phyloP scores from a whole-genome alignment of 1,140 invertebrate genomes.

The Ctenoplectra terminalis region DNA sequence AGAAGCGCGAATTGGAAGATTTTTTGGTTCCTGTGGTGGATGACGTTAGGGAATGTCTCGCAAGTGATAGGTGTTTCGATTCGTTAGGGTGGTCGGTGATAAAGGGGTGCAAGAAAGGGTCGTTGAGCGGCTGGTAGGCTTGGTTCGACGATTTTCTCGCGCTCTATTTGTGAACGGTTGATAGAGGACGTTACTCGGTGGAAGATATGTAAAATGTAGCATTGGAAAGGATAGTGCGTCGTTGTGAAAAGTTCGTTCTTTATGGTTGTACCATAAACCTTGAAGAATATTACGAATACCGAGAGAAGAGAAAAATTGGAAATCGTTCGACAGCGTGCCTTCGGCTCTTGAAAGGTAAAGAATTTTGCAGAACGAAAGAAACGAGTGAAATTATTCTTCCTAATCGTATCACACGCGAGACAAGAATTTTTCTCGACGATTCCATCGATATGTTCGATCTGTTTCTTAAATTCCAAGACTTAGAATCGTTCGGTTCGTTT shows the following conservation, averaged over 20 bases:
- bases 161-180: neutral
- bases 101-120: neutral
- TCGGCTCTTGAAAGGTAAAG: neutral
- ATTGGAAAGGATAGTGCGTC: neutral
- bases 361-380: neutral
- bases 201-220: no score
- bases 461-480: no score
- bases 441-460: no score
- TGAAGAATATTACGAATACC: neutral
- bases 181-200: neutral
- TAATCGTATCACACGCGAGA: no score
- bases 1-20: no score
- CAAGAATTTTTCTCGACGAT: neutral
- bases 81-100: neutral
- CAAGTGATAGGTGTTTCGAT: neutral
- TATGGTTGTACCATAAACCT: no score
- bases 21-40: neutral
- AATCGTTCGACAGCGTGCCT: no score
- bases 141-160: neutral
- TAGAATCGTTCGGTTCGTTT: no score
- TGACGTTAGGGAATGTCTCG: neutral
- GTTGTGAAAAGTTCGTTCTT: neutral
- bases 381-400: no score
- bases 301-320: neutral
- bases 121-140: neutral